Percentiles rank a stretch among this genome's conserved stretches.
Evolutionary conservation across 1,140 invertebrate genomes (phyloP).

Genomic region (Drosophila bifasciata): DNA sequence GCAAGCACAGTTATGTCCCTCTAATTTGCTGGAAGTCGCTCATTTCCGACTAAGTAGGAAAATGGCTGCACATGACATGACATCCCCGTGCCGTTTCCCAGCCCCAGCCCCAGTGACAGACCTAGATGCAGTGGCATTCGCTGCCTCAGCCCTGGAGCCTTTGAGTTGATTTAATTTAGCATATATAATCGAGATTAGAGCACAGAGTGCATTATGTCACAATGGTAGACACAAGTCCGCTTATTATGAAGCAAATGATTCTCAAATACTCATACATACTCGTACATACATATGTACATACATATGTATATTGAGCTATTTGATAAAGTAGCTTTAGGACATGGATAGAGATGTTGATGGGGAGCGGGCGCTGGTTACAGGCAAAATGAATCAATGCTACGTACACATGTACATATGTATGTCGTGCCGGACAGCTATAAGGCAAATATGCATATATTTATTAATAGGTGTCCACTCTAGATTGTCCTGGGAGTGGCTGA

Average conservation of each 20-base stretch:
- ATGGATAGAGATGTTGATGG: neutral
- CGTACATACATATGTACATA: no score
- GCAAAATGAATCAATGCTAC: constrained; percentile 36
- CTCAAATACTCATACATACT: constrained; percentile 18
- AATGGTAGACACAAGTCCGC: constrained; percentile 10
- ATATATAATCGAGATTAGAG: constrained; percentile 22
- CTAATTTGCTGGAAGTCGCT: constrained; percentile 31
- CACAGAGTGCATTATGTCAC: constrained; percentile 20
- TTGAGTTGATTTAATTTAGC: constrained; percentile 31
- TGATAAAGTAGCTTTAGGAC: constrained; percentile 13
- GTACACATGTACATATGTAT: no score
- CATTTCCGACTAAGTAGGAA: constrained; percentile 30
- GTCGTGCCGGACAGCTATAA: constrained; percentile 30
- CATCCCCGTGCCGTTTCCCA: neutral
- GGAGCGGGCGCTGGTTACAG: no score
- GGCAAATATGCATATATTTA: constrained; percentile 47
- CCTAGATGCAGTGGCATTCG: neutral
- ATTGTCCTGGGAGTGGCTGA: constrained; percentile 33
- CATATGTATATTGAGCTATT: constrained; percentile 9
- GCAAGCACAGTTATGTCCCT: constrained; percentile 17
- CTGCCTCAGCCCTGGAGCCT: constrained; percentile 1
- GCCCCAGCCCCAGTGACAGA: neutral
- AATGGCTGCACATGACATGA: constrained; percentile 29
- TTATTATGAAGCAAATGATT: constrained; percentile 24
- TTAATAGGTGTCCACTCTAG: constrained; percentile 50